A percentile compares a stretch with the other conserved stretches of the same genome.
These are phyloP conservation scores for Drosophila athabasca DNA, from an alignment of 1,140 invertebrate genomes.

Conservation along the genomic window DNA sequence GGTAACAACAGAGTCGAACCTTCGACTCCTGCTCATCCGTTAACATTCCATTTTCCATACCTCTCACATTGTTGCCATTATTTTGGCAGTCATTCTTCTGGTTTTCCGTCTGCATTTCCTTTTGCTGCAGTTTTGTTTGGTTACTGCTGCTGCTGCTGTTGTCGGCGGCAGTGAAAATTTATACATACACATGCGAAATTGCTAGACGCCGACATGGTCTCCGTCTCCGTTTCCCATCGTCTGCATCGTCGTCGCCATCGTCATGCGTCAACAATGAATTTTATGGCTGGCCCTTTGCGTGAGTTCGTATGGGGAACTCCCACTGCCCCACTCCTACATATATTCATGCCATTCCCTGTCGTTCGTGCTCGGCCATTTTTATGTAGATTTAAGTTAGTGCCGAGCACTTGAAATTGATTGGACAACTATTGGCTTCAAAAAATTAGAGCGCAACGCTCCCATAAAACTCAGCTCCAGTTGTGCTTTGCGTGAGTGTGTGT, in stretches of 20 bases:
- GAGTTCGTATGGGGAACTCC: slow-evolving; percentile 18
- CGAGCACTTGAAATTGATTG: slow-evolving; percentile 75
- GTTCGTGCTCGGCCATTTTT: slow-evolving; percentile 53
- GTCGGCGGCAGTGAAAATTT: slow-evolving; percentile 49
- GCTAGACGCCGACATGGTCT: slow-evolving; percentile 37
- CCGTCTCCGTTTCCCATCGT: not conserved
- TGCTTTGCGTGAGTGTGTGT: not conserved
- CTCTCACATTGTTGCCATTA: slow-evolving; percentile 27
- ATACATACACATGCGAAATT: slow-evolving; percentile 45
- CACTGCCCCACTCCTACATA: slow-evolving; percentile 1
- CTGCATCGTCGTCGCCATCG: slow-evolving; percentile 14
- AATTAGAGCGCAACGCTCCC: slow-evolving; percentile 70
- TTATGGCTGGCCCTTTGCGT: slow-evolving; percentile 59
- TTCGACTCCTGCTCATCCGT: not conserved
- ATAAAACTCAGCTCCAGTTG: slow-evolving; percentile 58
- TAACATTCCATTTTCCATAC: slow-evolving; percentile 2
- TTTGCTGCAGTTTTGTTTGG: slow-evolving; percentile 46
- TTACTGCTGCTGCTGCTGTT: slow-evolving; percentile 22
- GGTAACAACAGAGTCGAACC: not conserved
- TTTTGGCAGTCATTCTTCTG: slow-evolving; percentile 50
- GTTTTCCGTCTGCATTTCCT: slow-evolving; percentile 54
- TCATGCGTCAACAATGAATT: slow-evolving; percentile 66
- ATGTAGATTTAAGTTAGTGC: slow-evolving; percentile 76
- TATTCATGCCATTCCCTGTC: not conserved
- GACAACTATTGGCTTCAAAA: slow-evolving; percentile 74